Conservation (phyloP, 2,113 vertebrate genomes). For the Talpa occidentalis region DNA sequence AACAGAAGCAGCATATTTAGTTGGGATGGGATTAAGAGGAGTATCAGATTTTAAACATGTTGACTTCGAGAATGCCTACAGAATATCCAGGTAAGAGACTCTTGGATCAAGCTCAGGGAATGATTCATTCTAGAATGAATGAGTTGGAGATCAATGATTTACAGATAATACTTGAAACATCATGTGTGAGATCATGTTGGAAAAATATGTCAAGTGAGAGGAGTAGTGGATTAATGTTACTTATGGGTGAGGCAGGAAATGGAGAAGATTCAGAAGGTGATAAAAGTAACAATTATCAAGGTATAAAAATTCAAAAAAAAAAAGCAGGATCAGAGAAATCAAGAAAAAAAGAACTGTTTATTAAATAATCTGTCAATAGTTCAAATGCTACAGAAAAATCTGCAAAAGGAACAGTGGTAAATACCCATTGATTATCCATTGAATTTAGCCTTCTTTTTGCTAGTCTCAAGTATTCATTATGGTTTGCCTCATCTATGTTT, state of each 20-base stretch:
- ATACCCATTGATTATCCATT: background rate
- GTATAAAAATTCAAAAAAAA: background rate
- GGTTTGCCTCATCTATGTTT: background rate
- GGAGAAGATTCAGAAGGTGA: background rate
- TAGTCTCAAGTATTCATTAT: background rate
- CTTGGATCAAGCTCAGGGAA: background rate
- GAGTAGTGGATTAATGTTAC: background rate
- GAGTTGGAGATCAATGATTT: background rate
- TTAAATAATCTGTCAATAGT: background rate
- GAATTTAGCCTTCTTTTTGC: background rate
- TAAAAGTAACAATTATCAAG: background rate
- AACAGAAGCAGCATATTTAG: background rate
- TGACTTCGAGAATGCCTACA: background rate
- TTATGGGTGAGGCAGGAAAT: background rate
- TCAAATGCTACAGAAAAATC: conserved; percentile 18
- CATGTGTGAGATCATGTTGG: background rate
- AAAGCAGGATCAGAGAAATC: background rate
- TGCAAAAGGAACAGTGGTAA: background rate
- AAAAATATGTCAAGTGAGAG: background rate
- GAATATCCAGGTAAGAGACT: background rate
- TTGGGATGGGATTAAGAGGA: background rate
- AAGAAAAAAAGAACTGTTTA: background rate
- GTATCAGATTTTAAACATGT: background rate
- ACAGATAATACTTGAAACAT: background rate
- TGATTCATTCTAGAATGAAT: background rate